A percentile compares a stretch with the other conserved stretches of the same genome.
These are phyloP conservation scores for Sericinus montela DNA, from an alignment of 2,888 invertebrate species.

Conservation along the genomic window DNA sequence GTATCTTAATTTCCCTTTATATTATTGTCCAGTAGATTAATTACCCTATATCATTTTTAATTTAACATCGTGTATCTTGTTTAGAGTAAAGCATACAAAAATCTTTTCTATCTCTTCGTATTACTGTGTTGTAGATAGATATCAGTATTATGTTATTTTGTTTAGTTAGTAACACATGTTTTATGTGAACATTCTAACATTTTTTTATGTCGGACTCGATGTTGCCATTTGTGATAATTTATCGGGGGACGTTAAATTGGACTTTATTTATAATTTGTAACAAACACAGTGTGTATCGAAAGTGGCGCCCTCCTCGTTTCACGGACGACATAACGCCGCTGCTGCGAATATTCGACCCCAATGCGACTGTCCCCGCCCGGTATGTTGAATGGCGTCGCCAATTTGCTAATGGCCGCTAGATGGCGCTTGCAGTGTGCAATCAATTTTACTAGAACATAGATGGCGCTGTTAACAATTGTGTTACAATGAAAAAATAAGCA, in stretches of 20 bases:
- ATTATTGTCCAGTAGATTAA: constrained; percentile 25
- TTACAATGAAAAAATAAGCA: constrained; percentile 1
- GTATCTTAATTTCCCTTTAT: background rate
- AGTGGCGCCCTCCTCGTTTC: constrained; percentile 91
- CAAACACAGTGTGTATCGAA: constrained; percentile 84
- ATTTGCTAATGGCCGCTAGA: constrained; percentile 48
- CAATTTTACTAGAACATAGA: constrained; percentile 41
- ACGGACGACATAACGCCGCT: constrained; percentile 88
- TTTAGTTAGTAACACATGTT: constrained; percentile 10
- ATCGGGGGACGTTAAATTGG: constrained; percentile 18
- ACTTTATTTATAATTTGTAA: constrained; percentile 37
- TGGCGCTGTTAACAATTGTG: constrained; percentile 39
- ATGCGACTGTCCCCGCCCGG: constrained; percentile 78
- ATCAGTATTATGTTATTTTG: constrained; percentile 10
- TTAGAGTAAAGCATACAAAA: constrained; percentile 20
- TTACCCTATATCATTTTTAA: constrained; percentile 22
- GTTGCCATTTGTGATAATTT: constrained; percentile 9
- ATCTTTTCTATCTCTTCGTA: constrained; percentile 23
- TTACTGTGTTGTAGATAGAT: constrained; percentile 41
- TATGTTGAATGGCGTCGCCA: constrained; percentile 64
- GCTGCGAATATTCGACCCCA: constrained; percentile 87
- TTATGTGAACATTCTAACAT: constrained; percentile 22
- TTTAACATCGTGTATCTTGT: constrained; percentile 21
- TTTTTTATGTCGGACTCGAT: background rate
- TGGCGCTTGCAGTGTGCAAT: constrained; percentile 65